These are phyloP conservation scores for Thereva unica DNA, from an alignment of 2,888 invertebrate genomes.

Conservation along the genomic window DNA sequence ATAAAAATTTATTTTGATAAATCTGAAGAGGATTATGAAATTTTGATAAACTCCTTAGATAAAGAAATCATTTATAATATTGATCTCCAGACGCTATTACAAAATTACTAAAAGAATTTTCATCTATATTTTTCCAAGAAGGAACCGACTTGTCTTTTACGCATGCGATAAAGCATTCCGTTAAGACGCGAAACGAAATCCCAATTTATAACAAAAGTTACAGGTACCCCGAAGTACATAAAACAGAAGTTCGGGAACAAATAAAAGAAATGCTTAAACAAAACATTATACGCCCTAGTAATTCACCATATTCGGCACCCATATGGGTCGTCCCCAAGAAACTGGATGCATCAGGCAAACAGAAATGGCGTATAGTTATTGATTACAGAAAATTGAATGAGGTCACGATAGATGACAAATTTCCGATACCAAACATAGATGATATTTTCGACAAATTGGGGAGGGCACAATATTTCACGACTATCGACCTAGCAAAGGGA, in stretches of 20 bases:
- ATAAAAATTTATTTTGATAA: conserved; percentile 1
- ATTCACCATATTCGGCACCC: conserved; percentile 41
- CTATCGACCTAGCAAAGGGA: no score
- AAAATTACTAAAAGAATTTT: not conserved
- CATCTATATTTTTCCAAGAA: conserved; percentile 10
- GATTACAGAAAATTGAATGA: conserved; percentile 41
- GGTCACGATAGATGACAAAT: conserved; percentile 40
- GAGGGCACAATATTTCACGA: no score
- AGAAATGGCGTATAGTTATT: conserved; percentile 41
- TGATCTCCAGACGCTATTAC: not conserved
- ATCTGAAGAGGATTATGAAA: no score
- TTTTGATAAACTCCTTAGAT: no score
- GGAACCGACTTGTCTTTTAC: conserved; percentile 1
- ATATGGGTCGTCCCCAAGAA: conserved; percentile 43
- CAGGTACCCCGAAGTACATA: conserved; percentile 39
- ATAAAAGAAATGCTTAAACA: conserved; percentile 47
- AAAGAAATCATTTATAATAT: no score
- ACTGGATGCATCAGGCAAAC: conserved; percentile 32
- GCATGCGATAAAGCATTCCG: conserved; percentile 13
- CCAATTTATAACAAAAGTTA: conserved; percentile 37
- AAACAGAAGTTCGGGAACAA: conserved; percentile 43
- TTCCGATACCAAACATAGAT: no score
- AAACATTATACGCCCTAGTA: conserved; percentile 36
- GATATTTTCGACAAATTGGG: no score
- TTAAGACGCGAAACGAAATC: conserved; percentile 28